Conservation (phyloP, 2,113 vertebrate species). For the Propithecus coquereli region DNA sequence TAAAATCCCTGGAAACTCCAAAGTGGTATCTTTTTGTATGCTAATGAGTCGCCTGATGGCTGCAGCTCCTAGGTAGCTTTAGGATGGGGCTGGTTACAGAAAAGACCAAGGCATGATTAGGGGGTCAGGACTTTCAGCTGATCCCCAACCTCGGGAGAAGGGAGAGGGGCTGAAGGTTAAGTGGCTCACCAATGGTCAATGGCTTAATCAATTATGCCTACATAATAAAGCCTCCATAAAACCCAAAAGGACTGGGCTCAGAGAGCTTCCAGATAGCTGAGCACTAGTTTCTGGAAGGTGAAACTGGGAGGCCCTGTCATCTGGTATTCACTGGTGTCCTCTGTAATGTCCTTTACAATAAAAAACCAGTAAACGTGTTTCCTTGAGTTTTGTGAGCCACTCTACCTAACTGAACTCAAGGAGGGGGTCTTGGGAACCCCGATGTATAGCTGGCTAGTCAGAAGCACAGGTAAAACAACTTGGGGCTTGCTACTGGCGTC, state of each 20-base stretch:
- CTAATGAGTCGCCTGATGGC: background rate
- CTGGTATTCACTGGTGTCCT: background rate
- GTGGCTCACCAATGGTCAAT: background rate
- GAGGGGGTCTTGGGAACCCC: background rate
- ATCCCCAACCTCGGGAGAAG: background rate
- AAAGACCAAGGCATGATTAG: background rate
- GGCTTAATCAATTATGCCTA: background rate
- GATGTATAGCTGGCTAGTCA: background rate
- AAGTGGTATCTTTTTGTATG: background rate
- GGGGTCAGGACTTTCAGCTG: background rate
- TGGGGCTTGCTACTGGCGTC: background rate
- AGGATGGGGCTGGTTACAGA: background rate
- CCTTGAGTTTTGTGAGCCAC: background rate
- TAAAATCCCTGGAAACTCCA: background rate
- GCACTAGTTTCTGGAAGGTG: background rate
- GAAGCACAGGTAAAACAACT: background rate
- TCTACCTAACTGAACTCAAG: background rate
- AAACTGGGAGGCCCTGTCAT: background rate
- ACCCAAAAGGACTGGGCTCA: background rate
- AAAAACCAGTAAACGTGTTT: background rate
- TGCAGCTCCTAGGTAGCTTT: background rate
- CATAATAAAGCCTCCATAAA: background rate
- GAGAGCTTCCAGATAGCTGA: background rate
- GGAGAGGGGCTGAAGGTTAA: background rate
- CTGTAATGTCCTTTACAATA: background rate